phyloP scores from a whole-genome alignment of 2,888 invertebrate genomes.

The Andrena trimmerana region DNA sequence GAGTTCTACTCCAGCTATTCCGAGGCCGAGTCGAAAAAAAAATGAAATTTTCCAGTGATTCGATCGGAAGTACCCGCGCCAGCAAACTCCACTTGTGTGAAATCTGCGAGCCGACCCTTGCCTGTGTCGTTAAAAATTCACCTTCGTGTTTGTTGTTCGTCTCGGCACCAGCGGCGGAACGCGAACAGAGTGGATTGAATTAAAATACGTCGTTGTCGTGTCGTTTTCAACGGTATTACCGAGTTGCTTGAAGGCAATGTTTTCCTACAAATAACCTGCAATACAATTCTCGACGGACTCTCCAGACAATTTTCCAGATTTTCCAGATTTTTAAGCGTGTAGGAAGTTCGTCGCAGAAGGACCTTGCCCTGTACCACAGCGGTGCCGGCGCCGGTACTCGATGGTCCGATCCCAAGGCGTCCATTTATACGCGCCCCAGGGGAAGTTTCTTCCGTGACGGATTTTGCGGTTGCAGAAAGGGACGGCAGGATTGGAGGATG shows the following conservation, averaged over 20 bases:
- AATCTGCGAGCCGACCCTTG: too few species aligned
- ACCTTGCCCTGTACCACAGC: background rate
- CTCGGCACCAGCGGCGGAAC: too few species aligned
- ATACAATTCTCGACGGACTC: background rate
- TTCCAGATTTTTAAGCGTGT: constrained; percentile 12
- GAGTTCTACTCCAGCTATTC: constrained; percentile 24
- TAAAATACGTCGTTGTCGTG: too few species aligned
- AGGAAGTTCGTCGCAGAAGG: constrained; percentile 42
- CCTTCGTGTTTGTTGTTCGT: too few species aligned
- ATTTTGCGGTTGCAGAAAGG: constrained; percentile 55
- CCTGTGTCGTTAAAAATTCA: too few species aligned
- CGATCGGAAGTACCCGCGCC: constrained; percentile 4
- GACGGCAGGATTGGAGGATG: constrained; percentile 36
- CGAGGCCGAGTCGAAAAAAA: constrained; percentile 3
- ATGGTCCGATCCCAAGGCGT: constrained; percentile 50
- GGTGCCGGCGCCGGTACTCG: background rate
- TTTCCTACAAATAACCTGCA: background rate
- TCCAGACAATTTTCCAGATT: background rate
- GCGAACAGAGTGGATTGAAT: too few species aligned
- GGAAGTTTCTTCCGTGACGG: constrained; percentile 68
- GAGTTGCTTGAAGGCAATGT: background rate
- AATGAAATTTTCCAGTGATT: constrained; percentile 26
- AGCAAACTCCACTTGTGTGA: too few species aligned
- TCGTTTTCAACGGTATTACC: too few species aligned
- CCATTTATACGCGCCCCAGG: constrained; percentile 67